phyloP scores from a whole-genome alignment of 2,888 invertebrate species.

The Allophyes oxyacanthae region DNA sequence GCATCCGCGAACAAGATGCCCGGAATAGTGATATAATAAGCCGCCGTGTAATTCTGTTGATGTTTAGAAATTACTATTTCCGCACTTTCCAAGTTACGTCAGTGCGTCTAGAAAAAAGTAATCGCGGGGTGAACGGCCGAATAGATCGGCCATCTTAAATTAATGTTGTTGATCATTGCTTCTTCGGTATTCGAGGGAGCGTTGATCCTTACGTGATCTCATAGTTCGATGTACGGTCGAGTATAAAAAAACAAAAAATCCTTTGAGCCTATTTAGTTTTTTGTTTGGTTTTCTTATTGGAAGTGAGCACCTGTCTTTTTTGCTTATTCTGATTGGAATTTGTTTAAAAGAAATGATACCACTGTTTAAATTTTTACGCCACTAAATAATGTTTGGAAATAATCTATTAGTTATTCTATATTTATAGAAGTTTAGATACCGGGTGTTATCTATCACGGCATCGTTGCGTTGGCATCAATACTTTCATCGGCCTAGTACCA shows the following conservation, averaged over 20 bases:
- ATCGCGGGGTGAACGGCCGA: slow-evolving; percentile 81
- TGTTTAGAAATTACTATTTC: slow-evolving; percentile 82
- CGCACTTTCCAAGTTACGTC: slow-evolving; percentile 87
- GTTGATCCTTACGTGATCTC: slow-evolving; percentile 88
- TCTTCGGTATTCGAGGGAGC: slow-evolving; percentile 77
- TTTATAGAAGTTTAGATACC: slow-evolving; percentile 4
- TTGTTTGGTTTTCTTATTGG: slow-evolving; percentile 45
- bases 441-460: slow-evolving; percentile 37
- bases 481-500: slow-evolving; percentile 78
- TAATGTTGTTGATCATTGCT: slow-evolving; percentile 78
- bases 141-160: slow-evolving; percentile 71
- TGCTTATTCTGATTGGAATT: slow-evolving; percentile 5
- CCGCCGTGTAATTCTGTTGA: slow-evolving; percentile 72
- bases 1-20: slow-evolving; percentile 76
- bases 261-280: slow-evolving; percentile 48
- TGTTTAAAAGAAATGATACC: slow-evolving; percentile 14
- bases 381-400: background rate
- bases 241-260: slow-evolving; percentile 59
- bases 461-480: slow-evolving; percentile 58
- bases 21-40: slow-evolving; percentile 82
- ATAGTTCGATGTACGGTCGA: slow-evolving; percentile 69
- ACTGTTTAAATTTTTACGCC: slow-evolving; percentile 8
- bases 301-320: slow-evolving; percentile 32
- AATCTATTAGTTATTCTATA: slow-evolving; percentile 1
- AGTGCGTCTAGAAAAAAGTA: slow-evolving; percentile 74